Evolutionary conservation across 2,888 invertebrate genomes (phyloP), one percentile per base, ranked within the genome.

Genomic region (Tryphoninae sp.): DNA sequence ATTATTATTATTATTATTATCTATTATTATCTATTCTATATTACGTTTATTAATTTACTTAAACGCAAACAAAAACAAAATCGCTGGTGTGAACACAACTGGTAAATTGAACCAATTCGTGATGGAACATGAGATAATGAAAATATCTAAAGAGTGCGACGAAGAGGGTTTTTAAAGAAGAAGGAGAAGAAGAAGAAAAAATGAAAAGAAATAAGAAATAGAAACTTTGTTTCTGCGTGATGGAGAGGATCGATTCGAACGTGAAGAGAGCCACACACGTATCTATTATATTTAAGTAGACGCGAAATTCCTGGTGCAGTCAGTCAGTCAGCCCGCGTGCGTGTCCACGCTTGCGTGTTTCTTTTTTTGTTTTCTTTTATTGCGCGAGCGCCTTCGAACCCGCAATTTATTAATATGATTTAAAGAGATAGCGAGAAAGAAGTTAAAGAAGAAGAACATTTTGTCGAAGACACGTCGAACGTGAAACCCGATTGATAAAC

Each of bases 11-110:
- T 85, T 85, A 88, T 86, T 88, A 87, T 86, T 83, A 33, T 33
- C 33, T 33, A 83, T 87, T 88, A 88, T 86, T 64, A 89, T 90
- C 89, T 87, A 88, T 82, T 87, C 84, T 90, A 89, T 90, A 88
- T 89, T 90, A 90, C 84, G 89, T 90, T 90, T 89, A 90, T 89
- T 90, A 88, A 89, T 90, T 91, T 90, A 90, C 90, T 91, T 90
- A 88, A 90, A 88, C 72, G 75, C 67, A 81, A 71, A 78, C 68
- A 74, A 82, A 82, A 72, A 65, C 78, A 80, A 74, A 84, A 85
- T 88, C 73, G 83, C 81, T 84, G 82, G 85, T 75, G 79, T 80
- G 82, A 83, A 80, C 58, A 77, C 64, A 81, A 82, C 67, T 74
- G 74, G 78, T 26, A 72, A 71, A 61, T 42, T 42, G 58, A 72